Conservation (phyloP, 2,888 invertebrate genomes). For the Andrena haemorrhoa region DNA sequence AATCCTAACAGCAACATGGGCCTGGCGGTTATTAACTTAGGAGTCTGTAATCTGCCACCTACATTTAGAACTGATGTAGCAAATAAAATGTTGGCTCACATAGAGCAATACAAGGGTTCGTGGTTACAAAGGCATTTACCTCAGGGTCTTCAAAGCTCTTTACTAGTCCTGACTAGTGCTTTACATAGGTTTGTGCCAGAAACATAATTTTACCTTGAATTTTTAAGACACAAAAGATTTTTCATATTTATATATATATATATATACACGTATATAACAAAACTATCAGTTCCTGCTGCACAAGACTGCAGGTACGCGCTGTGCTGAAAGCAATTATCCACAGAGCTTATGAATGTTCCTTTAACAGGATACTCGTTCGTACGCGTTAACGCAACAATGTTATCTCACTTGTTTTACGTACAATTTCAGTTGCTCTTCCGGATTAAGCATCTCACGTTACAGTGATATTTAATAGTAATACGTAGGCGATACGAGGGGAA, state of each 20-base stretch:
- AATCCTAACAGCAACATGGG: conserved; percentile 87
- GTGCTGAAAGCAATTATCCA: conserved; percentile 41
- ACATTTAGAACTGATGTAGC: conserved; percentile 89
- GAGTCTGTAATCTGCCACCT: conserved; percentile 87
- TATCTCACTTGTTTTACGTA: conserved; percentile 24
- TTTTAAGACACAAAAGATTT: conserved; percentile 37
- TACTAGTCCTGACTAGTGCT: conserved; percentile 85
- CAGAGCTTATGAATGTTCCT: conserved; percentile 56
- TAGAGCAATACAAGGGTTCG: conserved; percentile 86
- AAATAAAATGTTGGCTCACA: conserved; percentile 87
- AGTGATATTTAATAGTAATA: conserved; percentile 6
- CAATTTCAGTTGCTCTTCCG: conserved; percentile 5
- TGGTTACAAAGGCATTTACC: conserved; percentile 86
- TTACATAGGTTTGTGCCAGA: conserved; percentile 86
- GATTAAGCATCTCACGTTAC: background rate
- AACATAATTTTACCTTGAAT: conserved; percentile 64
- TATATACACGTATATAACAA: background rate
- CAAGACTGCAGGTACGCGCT: conserved; percentile 52
- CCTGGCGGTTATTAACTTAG: conserved; percentile 87
- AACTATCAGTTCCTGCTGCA: conserved; percentile 58
- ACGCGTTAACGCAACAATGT: background rate
- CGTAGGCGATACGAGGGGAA: conserved; percentile 27
- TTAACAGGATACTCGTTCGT: conserved; percentile 24
- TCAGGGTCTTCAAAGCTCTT: conserved; percentile 86
- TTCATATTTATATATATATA: conserved; percentile 29